A percentile compares a stretch with the other conserved stretches of the same genome.
Evolutionary conservation across 2,888 invertebrate species (phyloP).

Genomic region (Megalurothrips usitatus): DNA sequence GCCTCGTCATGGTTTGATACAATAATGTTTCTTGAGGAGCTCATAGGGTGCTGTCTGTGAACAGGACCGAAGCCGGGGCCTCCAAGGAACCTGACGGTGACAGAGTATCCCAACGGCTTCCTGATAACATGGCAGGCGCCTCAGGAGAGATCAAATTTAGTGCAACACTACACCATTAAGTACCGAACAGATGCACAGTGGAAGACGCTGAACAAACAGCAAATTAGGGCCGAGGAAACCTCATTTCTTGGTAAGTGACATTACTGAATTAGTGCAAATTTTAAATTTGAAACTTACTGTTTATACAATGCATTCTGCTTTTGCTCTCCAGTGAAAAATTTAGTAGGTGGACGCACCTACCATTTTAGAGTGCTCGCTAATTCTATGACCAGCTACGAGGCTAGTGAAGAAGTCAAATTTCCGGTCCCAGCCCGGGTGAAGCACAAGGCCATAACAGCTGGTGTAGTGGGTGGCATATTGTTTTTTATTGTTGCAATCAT

Average conservation of each 20-base stretch:
- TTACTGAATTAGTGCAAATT: background rate
- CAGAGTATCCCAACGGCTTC: slow-evolving; percentile 84
- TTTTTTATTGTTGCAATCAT: slow-evolving; percentile 98
- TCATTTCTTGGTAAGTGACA: slow-evolving; percentile 68
- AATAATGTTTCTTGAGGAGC: background rate
- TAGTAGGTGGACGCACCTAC: slow-evolving; percentile 86
- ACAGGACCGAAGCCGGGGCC: slow-evolving; percentile 87
- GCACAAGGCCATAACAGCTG: slow-evolving; percentile 93
- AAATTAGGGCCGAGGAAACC: slow-evolving; percentile 83
- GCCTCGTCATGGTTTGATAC: too few relatives aligned
- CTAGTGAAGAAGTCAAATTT: slow-evolving; percentile 83
- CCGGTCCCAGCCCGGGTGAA: slow-evolving; percentile 86
- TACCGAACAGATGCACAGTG: slow-evolving; percentile 85
- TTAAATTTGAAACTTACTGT: slow-evolving; percentile 28
- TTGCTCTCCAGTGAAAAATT: slow-evolving; percentile 69
- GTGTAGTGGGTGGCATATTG: slow-evolving; percentile 92
- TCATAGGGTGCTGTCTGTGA: background rate
- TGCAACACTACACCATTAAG: slow-evolving; percentile 87
- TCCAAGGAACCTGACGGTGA: slow-evolving; percentile 84
- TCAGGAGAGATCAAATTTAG: slow-evolving; percentile 70
- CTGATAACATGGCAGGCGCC: slow-evolving; percentile 87
- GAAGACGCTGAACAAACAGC: slow-evolving; percentile 81
- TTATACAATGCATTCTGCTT: slow-evolving; percentile 32
- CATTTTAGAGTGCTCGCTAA: slow-evolving; percentile 88
- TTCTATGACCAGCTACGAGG: slow-evolving; percentile 79